A percentile compares a stretch with the other conserved stretches of the same genome.
Conservation (phyloP, 2,797 vertebrate species). For the Hoplostethus mediterraneus region DNA sequence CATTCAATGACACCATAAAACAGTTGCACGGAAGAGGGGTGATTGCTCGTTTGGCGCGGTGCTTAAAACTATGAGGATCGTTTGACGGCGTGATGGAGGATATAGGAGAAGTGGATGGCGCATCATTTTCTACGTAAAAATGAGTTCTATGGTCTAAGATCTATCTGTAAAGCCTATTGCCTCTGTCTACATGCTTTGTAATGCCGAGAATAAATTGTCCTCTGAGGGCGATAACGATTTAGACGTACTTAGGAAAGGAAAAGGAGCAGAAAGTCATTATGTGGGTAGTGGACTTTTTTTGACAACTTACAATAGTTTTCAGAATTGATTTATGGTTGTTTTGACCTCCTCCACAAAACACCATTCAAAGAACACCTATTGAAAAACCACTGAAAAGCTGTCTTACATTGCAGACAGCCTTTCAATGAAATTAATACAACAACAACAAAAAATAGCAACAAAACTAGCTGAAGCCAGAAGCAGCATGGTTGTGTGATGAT, state of each 20-base stretch:
- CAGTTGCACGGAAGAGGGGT: constrained; percentile 31
- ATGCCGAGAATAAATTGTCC: constrained; percentile 28
- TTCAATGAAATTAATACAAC: neutral
- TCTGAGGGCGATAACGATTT: constrained; percentile 27
- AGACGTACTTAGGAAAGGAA: constrained; percentile 21
- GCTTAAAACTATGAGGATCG: constrained; percentile 38
- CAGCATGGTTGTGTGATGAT: neutral
- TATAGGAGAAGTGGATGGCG: constrained; percentile 20
- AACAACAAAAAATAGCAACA: constrained; percentile 9
- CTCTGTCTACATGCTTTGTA: constrained; percentile 21
- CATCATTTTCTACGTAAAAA: constrained; percentile 30
- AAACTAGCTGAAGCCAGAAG: neutral
- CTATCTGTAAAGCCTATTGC: constrained; percentile 12
- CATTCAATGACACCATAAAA: constrained; percentile 45
- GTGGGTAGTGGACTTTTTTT: constrained; percentile 22
- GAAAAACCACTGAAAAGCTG: constrained; percentile 4
- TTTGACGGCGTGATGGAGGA: constrained; percentile 39
- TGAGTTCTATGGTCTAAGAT: constrained; percentile 21
- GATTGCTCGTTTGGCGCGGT: constrained; percentile 12
- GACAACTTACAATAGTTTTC: constrained; percentile 24
- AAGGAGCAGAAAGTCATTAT: constrained; percentile 12
- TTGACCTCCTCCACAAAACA: constrained; percentile 29
- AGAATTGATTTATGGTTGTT: constrained; percentile 26
- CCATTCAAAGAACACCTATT: constrained; percentile 6
- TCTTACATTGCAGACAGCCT: constrained; percentile 12